Evolutionary conservation across 2,113 vertebrate species (phyloP), one percentile per base, ranked within the genome.

Genomic region (Pterocles burchelli): DNA sequence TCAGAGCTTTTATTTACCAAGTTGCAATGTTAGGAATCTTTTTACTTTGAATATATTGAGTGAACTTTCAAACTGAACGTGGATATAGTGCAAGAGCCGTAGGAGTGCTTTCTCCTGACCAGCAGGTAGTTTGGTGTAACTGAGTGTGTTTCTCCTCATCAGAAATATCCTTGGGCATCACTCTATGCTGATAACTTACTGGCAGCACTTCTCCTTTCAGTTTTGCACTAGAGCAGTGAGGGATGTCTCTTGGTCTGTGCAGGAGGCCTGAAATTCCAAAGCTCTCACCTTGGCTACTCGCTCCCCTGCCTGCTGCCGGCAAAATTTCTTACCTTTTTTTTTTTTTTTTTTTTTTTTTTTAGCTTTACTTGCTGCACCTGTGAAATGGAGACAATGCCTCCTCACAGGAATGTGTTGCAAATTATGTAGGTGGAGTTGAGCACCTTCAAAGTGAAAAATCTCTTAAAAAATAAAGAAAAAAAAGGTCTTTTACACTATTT

Each of bases 341-440:
- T 43, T 17, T 9, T 3, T 11, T 29, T 83, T 66, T 36, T 65
- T 43, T 21, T 12, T 74, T 78, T 43, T 45, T 33, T 78, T 7
- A 68, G 66, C 89, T 80, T 92, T 38, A 43, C n/a, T 89, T 87
- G 52, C 86, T 92, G 86, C 95, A 95, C 72, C 95, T 96, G 88
- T 92, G 93, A 88, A 88, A 84, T 46, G 33, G 78, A 93, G 86
- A 84, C 91, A 91, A 36, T 87, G 61, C 73, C 48, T 84, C 38
- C 76, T 84, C 33, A 22, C 26, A 48, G 89, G 79, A 95, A 66
- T 78, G 63, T 33, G 78, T 80, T 59, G 65, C 59, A 67, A 63
- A 59, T 81, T 26, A 46, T 7, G 12, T 80, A 71, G 85, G 90
- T 74, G 67, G 90, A 86, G 79, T 54, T 52, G 34, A 95, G 80